These are phyloP conservation scores for Epirrhoe tristata DNA, from an alignment of 2,888 invertebrate genomes.

Conservation along the genomic window DNA sequence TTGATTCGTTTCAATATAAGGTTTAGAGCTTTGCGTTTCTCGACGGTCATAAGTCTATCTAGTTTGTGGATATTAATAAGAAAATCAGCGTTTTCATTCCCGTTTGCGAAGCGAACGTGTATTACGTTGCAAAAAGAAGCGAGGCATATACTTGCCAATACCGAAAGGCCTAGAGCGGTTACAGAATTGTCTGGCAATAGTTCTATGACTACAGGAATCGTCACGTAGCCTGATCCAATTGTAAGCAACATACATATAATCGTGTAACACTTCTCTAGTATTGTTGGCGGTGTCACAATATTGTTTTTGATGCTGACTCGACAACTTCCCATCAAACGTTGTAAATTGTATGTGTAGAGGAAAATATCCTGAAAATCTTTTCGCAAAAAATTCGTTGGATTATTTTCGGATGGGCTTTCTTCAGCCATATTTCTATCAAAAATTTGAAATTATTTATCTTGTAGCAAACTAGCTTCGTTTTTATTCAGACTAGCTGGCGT, in stretches of 20 bases:
- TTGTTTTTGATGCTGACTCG: constrained; percentile 59
- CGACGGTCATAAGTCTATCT: constrained; percentile 61
- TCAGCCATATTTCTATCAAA: constrained; percentile 15
- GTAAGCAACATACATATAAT: constrained; percentile 44
- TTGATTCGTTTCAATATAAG: constrained; percentile 46
- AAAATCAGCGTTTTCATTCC: constrained; percentile 56
- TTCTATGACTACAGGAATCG: constrained; percentile 33
- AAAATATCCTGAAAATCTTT: constrained; percentile 56
- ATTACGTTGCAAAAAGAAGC: constrained; percentile 51
- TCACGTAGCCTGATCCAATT: constrained; percentile 34
- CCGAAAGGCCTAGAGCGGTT: constrained; percentile 41
- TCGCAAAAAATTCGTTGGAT: constrained; percentile 63
- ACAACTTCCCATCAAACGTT: constrained; percentile 58
- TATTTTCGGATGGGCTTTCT: constrained; percentile 52
- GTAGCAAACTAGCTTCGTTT: not conserved
- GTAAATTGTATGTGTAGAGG: constrained; percentile 50
- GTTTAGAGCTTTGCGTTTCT: constrained; percentile 52
- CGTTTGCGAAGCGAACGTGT: constrained; percentile 62
- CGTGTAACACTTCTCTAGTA: constrained; percentile 59
- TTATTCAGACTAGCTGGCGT: not conserved
- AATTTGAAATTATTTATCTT: not conserved
- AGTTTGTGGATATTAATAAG: constrained; percentile 64
- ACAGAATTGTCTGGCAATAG: constrained; percentile 35
- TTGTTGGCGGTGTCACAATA: constrained; percentile 58
- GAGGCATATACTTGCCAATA: constrained; percentile 44